These are phyloP conservation scores for Yponomeuta plumbellus DNA, from an alignment of 2,888 invertebrate species.

Conservation along the genomic window DNA sequence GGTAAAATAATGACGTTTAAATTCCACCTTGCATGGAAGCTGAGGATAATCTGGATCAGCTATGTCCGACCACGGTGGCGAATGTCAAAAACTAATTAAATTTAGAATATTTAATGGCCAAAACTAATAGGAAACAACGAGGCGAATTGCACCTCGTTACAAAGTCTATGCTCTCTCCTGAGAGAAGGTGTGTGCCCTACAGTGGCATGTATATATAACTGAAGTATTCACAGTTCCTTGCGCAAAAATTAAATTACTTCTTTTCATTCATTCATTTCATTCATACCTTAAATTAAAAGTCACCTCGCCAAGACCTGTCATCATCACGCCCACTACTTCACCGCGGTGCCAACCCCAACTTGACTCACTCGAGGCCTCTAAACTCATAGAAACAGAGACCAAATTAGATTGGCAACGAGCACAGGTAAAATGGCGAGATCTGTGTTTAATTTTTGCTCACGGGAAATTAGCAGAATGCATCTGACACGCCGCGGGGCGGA, in stretches of 20 bases:
- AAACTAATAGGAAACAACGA: no score
- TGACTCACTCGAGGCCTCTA: conserved; percentile 20
- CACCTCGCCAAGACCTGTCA: conserved; percentile 36
- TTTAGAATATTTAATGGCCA: no score
- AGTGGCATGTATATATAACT: no score
- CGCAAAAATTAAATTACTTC: not conserved
- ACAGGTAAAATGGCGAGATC: conserved; percentile 7
- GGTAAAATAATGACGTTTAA: no score
- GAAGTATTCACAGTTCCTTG: conserved; percentile 21
- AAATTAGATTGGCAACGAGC: conserved; percentile 17
- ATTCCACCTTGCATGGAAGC: no score
- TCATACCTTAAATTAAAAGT: conserved; percentile 33
- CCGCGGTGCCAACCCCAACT: conserved; percentile 19
- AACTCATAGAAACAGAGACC: conserved; percentile 17
- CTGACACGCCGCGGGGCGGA: conserved; percentile 37
- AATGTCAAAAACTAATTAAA: no score
- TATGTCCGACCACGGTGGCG: no score
- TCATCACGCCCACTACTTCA: conserved; percentile 28
- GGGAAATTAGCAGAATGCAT: conserved; percentile 34
- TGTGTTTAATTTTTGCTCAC: conserved; percentile 39
- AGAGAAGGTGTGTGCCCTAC: no score
- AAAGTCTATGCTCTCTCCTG: no score
- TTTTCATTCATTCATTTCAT: conserved; percentile 24
- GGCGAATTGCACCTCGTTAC: no score
- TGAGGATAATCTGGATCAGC: no score